Base-by-base conservation (phyloP, 2,797 vertebrate genomes). In the Odontamblyopus lacepedii region DNA sequence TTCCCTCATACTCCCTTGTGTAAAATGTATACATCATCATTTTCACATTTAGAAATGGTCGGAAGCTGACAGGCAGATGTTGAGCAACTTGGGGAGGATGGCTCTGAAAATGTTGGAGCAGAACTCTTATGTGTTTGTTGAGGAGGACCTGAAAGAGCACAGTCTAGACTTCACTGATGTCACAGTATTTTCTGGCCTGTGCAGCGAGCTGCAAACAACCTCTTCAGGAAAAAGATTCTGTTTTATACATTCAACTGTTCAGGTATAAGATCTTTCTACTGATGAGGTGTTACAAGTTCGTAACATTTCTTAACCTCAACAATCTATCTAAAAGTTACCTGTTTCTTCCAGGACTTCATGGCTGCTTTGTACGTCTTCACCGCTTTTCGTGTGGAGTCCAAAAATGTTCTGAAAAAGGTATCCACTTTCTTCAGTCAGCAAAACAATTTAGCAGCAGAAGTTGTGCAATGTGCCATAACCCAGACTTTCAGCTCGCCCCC, bases 321-420 rank as follows among this genome's bases (percentile, higher is more conserved):
- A 32, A 32, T 64, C n/a, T 6, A 6, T 16, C 23, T 35, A 35
- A 72, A 62, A 69, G 15, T 3, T 18, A 4, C 23, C 7, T 68
- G 35, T 61, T 71, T 38, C 77, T 12, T 68, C 5, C 82, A 92
- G 89, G 91, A 93, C 70, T 95, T 90, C 83, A 87, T 95, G 79
- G 94, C 94, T 0, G 93, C 94, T 5, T 2, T 94, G 41, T 93
- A 93, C 3, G 80, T 86, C 38, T 94, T 92, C 72, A 53, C 82
- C 0, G 60, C 29, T 32, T 93, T 92, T 69, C 72, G 78, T 65
- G 32, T 2, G 2, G 86, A 91, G 0, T 82, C 83, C 0, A 88
- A 76, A 61, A 92, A 91, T 12, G 35, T 90, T n/a, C 73, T 95
- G n/a, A 77, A 72, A 1, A 69, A 23, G 2, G 16, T 11, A 13